Base-by-base conservation (phyloP, 2,797 vertebrate species). In the Lycodopsis pacificus region DNA sequence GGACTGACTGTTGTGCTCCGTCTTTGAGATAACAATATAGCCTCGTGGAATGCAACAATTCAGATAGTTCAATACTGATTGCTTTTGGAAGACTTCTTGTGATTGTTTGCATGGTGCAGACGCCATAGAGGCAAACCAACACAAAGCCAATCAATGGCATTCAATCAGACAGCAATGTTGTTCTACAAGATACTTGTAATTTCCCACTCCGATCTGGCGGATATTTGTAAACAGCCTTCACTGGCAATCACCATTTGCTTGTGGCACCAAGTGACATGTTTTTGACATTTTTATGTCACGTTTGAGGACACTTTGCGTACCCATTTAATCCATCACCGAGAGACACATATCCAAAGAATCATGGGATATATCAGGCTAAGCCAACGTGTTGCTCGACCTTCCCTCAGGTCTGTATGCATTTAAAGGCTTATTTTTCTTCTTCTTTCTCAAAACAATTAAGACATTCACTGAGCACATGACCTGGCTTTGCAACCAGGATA, bases 121-220 rank as follows among this genome's bases (percentile, higher is more conserved):
- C 36, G 30, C 42, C 27, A 2, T 17, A 42, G 71, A 71, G 72
- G 58, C 49, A 49, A 57, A 63, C 40, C 30, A 57, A 82, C 65
- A 72, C 71, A 48, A 36, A 67, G 49, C 42, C 46, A 66, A 91
- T 91, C 91, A 85, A 89, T 91, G 82, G 32, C 73, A 46, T 90
- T 85, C 83, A 86, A 86, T 89, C 84, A 87, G 73, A 64, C 57
- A 5, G 71, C n/a, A 1, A 77, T 79, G 71, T 73, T 67, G 34
- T 38, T 38, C 73, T 74, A 38, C n/a, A 22, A 79, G 73, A 85
- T 86, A 84, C 75, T 74, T 20, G 69, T 61, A 81, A 79, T 86
- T 87, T 78, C 49, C 71, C 44, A n/a, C 48, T 85, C 73, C 53
- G 15, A 65, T 67, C 30, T 64, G 51, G 36, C 1, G 25, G 66